Conservation (phyloP, 2,797 vertebrate genomes). For the Rhabdophis nuchalis region DNA sequence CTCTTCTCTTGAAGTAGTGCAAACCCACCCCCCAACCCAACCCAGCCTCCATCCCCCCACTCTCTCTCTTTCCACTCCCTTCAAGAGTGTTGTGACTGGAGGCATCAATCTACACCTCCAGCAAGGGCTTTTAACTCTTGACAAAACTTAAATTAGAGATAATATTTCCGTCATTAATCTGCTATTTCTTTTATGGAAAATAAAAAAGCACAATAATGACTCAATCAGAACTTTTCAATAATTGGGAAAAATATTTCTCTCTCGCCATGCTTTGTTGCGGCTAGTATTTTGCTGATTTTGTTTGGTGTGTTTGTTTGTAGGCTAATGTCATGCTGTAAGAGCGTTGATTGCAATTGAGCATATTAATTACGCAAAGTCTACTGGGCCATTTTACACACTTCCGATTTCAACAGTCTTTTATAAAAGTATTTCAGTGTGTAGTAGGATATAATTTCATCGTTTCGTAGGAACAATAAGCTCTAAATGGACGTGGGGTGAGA, state of each 20-base stretch:
- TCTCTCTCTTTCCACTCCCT: conserved; percentile 3
- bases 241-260: neutral
- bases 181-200: conserved; percentile 17
- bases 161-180: conserved; percentile 25
- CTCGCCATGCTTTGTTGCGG: neutral
- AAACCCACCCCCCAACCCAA: neutral
- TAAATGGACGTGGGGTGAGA: neutral
- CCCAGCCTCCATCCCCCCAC: neutral
- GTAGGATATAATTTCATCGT: neutral
- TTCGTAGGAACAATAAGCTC: neutral
- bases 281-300: neutral
- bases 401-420: neutral
- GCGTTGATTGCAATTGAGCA: neutral
- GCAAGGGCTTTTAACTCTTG: conserved; percentile 22
- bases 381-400: neutral
- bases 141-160: conserved; percentile 32
- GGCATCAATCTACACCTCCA: neutral
- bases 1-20: neutral
- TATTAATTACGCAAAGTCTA: neutral
- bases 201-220: neutral
- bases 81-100: conserved; percentile 24
- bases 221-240: conserved; percentile 4
- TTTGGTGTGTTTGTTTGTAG: too few species aligned
- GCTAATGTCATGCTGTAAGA: neutral
- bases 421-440: neutral